These are phyloP conservation scores for Drosophila longiperda DNA, from an alignment of 2,888 invertebrate species.

Conservation along the genomic window DNA sequence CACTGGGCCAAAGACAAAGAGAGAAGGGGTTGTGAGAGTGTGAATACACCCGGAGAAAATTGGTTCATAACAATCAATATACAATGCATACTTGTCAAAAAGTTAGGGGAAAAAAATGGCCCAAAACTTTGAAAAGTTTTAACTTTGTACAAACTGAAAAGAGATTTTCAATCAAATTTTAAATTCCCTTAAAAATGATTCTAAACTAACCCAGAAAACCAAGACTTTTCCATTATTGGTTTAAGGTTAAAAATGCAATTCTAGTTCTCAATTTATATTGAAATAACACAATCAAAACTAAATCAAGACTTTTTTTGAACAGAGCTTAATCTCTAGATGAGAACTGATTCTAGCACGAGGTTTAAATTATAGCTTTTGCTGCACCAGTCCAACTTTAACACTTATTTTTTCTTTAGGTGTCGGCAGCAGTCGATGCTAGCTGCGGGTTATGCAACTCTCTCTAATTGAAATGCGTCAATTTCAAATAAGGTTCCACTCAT, in stretches of 20 bases:
- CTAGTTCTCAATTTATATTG: not conserved
- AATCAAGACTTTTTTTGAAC: not conserved
- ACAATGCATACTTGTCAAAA: not conserved
- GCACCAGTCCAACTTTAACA: not conserved
- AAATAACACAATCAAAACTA: not conserved
- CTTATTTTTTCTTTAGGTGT: not conserved
- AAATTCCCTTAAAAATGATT: no score
- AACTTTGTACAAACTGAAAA: not conserved
- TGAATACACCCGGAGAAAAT: constrained; percentile 3
- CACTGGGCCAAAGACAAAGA: not conserved
- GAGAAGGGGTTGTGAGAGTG: not conserved
- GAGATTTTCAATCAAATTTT: not conserved
- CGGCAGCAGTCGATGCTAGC: not conserved
- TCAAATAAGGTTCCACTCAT: constrained; percentile 57
- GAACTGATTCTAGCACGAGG: not conserved
- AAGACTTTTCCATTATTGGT: not conserved
- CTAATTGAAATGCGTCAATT: constrained; percentile 64
- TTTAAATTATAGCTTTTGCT: not conserved
- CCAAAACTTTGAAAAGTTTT: not conserved
- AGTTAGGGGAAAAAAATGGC: not conserved
- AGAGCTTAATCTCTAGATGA: no score
- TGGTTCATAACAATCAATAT: not conserved
- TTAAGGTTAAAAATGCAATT: not conserved
- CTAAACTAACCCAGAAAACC: not conserved
- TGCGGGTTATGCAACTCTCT: constrained; percentile 67